A percentile compares a stretch with the other conserved stretches of the same genome.
These are phyloP conservation scores for Hemithea aestivaria DNA, from an alignment of 2,888 invertebrate genomes.

Conservation along the genomic window DNA sequence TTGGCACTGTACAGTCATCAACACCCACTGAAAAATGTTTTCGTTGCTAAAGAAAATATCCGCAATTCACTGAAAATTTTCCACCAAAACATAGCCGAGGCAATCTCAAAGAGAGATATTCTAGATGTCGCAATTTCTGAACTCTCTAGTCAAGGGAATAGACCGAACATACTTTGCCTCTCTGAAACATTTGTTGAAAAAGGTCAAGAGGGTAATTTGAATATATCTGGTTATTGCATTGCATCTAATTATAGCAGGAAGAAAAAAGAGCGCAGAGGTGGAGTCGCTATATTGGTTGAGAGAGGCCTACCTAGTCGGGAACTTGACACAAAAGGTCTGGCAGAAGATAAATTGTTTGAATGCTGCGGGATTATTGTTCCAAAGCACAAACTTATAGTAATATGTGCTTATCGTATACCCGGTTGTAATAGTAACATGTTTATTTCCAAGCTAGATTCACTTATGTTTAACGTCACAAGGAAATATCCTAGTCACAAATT, in stretches of 20 bases:
- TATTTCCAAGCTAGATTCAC: too few species aligned
- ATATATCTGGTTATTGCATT: constrained; percentile 4
- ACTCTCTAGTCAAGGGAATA: not conserved
- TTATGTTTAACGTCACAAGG: too few species aligned
- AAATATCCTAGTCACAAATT: too few species aligned
- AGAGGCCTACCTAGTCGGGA: not conserved
- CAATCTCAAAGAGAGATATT: constrained; percentile 6
- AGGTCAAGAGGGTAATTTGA: constrained; percentile 9
- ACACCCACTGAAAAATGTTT: not conserved
- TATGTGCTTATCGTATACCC: constrained; percentile 1
- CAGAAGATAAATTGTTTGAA: not conserved
- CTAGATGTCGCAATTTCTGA: constrained; percentile 6
- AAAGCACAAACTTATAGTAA: too few species aligned
- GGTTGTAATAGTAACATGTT: too few species aligned
- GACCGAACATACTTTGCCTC: constrained; percentile 12
- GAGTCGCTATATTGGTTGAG: not conserved
- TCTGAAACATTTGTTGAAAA: constrained; percentile 12
- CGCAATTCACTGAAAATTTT: not conserved
- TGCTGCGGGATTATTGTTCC: too few species aligned
- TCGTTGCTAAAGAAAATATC: not conserved
- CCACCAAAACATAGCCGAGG: constrained; percentile 14
- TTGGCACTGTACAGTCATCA: not conserved
- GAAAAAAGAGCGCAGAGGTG: not conserved
- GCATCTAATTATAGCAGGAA: constrained; percentile 4
- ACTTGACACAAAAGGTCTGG: not conserved